Evolutionary conservation across 2,797 vertebrate genomes (phyloP).

Genomic region (Antrozous pallidus): DNA sequence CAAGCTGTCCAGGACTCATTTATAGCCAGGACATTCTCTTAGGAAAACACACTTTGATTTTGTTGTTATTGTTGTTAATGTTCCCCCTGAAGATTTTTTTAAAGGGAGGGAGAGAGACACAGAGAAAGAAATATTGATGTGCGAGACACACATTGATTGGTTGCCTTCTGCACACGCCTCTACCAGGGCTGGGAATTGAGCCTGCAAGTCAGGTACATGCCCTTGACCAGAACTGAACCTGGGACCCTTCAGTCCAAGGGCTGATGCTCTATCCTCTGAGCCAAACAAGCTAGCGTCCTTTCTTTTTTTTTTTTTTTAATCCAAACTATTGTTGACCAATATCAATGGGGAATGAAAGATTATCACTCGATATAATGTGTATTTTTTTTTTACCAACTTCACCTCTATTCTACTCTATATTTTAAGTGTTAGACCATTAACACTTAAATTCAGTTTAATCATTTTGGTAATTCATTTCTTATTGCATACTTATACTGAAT

Average conservation of each 20-base stretch:
- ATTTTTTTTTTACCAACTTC: background rate
- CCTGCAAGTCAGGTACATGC: too few relatives aligned
- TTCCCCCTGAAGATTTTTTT: too few relatives aligned
- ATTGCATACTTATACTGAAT: background rate
- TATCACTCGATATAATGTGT: rapidly evolving
- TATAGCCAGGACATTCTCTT: background rate
- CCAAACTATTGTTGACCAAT: background rate
- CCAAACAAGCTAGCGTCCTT: background rate
- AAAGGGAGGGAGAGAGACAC: too few relatives aligned
- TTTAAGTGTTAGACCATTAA: background rate
- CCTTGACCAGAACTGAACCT: too few relatives aligned
- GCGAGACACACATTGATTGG: too few relatives aligned
- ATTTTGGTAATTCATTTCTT: background rate
- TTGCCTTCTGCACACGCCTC: too few relatives aligned
- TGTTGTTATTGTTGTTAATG: too few relatives aligned
- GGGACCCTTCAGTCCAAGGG: too few relatives aligned
- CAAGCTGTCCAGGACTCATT: background rate
- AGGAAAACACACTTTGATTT: background rate
- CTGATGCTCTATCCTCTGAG: too few relatives aligned
- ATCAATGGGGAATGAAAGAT: background rate
- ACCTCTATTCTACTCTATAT: background rate
- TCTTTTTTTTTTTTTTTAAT: background rate
- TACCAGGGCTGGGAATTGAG: too few relatives aligned
- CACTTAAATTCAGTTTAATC: background rate
- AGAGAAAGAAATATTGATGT: too few relatives aligned